Percentiles rank a stretch among this genome's conserved stretches.
These are phyloP conservation scores for Squalus acanthias DNA, from an alignment of 2,797 vertebrate genomes.

Conservation along the genomic window DNA sequence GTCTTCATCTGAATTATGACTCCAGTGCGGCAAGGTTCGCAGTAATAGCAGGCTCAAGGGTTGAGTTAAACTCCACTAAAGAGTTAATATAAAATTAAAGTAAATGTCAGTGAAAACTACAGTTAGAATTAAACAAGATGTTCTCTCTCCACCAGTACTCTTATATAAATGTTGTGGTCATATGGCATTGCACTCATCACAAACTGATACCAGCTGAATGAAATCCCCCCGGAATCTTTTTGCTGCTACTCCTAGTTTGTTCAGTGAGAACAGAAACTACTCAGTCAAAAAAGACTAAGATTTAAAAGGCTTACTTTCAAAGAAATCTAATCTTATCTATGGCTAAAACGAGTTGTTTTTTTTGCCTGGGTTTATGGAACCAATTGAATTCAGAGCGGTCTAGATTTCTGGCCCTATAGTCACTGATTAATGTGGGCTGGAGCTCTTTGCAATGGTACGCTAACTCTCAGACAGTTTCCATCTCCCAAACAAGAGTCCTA, in stretches of 20 bases:
- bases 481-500: background rate
- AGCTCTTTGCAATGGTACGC: background rate
- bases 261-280: background rate
- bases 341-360: background rate
- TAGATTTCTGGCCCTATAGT: background rate
- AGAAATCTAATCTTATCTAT: background rate
- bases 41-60: background rate
- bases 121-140: background rate
- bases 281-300: background rate
- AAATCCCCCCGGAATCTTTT: background rate
- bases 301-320: background rate
- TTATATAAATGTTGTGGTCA: background rate
- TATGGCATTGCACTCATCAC: background rate
- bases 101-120: background rate
- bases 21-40: background rate
- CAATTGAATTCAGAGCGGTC: background rate
- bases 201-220: background rate
- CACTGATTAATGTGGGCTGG: background rate
- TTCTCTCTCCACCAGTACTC: background rate
- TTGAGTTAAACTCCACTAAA: background rate
- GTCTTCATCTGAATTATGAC: constrained; percentile 17
- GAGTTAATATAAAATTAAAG: background rate
- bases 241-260: background rate
- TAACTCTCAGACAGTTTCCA: background rate
- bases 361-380: background rate